phyloP scores from a whole-genome alignment of 2,113 vertebrate species.

The Ictidomys tridecemlineatus region DNA sequence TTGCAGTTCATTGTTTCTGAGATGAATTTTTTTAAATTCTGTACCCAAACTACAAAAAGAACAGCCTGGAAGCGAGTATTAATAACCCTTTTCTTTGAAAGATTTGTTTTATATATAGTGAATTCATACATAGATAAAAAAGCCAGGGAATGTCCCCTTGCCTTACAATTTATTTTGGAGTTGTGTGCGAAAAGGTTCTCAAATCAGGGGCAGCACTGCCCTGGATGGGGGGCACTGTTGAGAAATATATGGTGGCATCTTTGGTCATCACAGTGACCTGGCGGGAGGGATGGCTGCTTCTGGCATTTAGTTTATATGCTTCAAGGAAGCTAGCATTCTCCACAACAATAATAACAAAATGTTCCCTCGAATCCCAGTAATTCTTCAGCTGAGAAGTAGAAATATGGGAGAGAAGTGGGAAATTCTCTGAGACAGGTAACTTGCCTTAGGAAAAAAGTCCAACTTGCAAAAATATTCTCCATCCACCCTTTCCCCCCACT shows the following conservation, averaged over 20 bases:
- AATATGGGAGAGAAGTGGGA: not conserved
- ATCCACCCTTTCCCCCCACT: fast-evolving
- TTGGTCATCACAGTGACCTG: not conserved
- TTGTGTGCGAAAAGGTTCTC: not conserved
- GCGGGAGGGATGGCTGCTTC: not conserved
- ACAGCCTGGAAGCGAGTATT: not conserved
- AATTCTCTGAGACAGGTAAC: not conserved
- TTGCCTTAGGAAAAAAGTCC: slow-evolving; percentile 16
- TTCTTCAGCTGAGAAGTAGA: not conserved
- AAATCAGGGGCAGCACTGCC: not conserved
- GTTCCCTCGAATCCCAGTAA: not conserved
- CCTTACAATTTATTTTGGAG: not conserved
- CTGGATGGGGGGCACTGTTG: fast-evolving
- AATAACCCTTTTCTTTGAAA: slow-evolving; percentile 21
- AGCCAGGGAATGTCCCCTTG: not conserved
- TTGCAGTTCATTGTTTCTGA: slow-evolving; percentile 14
- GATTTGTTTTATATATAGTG: not conserved
- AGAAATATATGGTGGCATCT: not conserved
- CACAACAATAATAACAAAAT: not conserved
- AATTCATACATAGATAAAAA: not conserved
- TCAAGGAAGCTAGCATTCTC: not conserved
- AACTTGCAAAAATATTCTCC: not conserved
- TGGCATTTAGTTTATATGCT: not conserved
- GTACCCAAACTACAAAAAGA: not conserved
- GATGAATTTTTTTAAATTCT: slow-evolving; percentile 52